Base-by-base conservation (phyloP, 2,113 vertebrate species). In the Indicator indicator region DNA sequence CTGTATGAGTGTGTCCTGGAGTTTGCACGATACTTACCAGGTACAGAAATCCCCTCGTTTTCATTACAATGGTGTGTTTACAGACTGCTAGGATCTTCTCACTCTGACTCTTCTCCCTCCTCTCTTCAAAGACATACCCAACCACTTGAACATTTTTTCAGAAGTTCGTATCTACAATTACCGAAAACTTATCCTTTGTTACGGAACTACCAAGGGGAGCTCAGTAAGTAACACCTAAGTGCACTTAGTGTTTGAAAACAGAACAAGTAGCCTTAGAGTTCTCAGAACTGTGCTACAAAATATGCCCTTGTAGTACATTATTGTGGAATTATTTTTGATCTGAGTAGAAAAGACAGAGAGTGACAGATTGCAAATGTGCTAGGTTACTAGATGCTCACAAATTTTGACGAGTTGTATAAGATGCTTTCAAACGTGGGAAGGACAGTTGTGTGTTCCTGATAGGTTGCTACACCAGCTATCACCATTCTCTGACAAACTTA, bases 151-250 rank as follows among this genome's bases (percentile, higher is more conserved):
- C 95, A 71, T 99, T 90, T 99, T 99, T 97, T 99, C 99, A 38
- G 99, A 99, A 96, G 99, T 99, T 93, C 98, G 99, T 74, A 97
- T 99, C 89, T 99, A 99, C 97, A 99, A 99, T 96, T 99, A 99
- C 92, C 98, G 99, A 67, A 99, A 99, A 94, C 98, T 99, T 97
- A 99, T 99, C 91, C 98, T 99, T 94, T 99, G 99, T 96, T 99
- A 99, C 0, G 99, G 99, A 95, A 98, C 97, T 95, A 99, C 99
- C 80, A 99, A 99, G 95, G 99, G 99, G 88, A 99, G 99, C 97
- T 99, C 99, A 56, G 99, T 99, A 96, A 97, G 98, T 97, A 86
- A 83, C 68, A 93, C 55, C 40, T 65, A 50, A 94, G 38, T 33
- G 14, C 58, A 33, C 62, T 76, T 82, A 3, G 90, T 86, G 19